Percentiles rank a stretch among this genome's conserved stretches.
phyloP scores from a whole-genome alignment of 30 jellyfish, hydroid and myxozoan species.

The Sanderia malayensis region DNA sequence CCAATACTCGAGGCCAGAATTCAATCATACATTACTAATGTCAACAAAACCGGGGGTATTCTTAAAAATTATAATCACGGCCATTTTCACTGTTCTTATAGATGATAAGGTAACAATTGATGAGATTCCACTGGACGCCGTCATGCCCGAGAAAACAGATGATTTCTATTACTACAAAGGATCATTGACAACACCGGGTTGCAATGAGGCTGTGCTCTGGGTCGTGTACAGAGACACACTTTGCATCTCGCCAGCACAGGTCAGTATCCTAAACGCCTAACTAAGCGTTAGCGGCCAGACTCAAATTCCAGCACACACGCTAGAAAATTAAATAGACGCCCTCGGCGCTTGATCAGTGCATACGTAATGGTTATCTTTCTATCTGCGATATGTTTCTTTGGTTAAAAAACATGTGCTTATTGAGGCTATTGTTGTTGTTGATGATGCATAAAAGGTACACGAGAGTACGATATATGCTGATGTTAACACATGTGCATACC shows the following conservation, averaged over 20 bases:
- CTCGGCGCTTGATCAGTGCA: not conserved
- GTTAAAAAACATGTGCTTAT: not conserved
- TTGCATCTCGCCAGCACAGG: conserved; percentile 43
- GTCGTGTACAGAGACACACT: conserved; percentile 42
- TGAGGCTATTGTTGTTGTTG: too few species aligned
- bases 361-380: too few species aligned
- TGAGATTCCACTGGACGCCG: conserved; percentile 6
- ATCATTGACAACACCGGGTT: conserved; percentile 71
- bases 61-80: too few species aligned
- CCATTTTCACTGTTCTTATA: too few species aligned
- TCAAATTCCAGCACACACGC: not conserved
- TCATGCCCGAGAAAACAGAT: conserved; percentile 29
- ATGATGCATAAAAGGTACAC: too few species aligned
- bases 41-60: too few species aligned
- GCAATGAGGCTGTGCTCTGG: conserved; percentile 69
- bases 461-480: too few species aligned
- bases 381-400: not conserved
- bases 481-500: too few species aligned
- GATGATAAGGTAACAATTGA: conserved; percentile 9
- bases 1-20: too few species aligned
- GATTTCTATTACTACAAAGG: conserved; percentile 61
- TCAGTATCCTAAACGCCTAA: too few species aligned
- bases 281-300: not conserved
- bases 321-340: not conserved
- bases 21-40: too few species aligned